Percentiles rank a stretch among this genome's conserved stretches.
Evolutionary conservation across 2,113 vertebrate species (phyloP).

Genomic region (Saccopteryx leptura): DNA sequence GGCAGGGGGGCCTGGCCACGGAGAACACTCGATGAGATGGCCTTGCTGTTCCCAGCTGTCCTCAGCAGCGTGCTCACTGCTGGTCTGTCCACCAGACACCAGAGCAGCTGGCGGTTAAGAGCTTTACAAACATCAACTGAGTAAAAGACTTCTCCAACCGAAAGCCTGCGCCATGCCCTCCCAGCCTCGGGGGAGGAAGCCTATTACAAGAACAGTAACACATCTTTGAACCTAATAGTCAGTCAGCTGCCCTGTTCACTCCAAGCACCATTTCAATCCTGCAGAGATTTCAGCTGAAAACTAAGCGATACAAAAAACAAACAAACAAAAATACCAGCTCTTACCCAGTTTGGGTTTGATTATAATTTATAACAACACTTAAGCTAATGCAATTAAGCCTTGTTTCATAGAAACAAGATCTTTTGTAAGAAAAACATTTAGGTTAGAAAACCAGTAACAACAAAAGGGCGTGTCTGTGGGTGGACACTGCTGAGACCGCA

Average conservation of each 20-base stretch:
- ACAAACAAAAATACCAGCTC: background rate
- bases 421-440: background rate
- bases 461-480: rapidly evolving
- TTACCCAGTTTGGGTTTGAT: background rate
- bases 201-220: rapidly evolving
- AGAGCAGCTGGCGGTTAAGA: background rate
- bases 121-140: background rate
- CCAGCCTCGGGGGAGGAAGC: background rate
- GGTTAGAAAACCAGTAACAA: background rate
- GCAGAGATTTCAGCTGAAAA: background rate
- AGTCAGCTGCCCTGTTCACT: background rate
- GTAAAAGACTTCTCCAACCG: background rate
- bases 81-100: background rate
- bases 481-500: background rate
- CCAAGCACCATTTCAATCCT: background rate
- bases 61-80: background rate
- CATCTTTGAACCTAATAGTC: rapidly evolving
- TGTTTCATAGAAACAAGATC: background rate
- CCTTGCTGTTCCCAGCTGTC: background rate
- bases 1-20: too few relatives aligned
- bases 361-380: background rate
- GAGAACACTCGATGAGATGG: background rate
- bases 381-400: background rate
- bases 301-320: background rate
- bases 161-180: background rate